phyloP scores from a whole-genome alignment of 2,113 vertebrate genomes.

The Copsychus sechellarum region DNA sequence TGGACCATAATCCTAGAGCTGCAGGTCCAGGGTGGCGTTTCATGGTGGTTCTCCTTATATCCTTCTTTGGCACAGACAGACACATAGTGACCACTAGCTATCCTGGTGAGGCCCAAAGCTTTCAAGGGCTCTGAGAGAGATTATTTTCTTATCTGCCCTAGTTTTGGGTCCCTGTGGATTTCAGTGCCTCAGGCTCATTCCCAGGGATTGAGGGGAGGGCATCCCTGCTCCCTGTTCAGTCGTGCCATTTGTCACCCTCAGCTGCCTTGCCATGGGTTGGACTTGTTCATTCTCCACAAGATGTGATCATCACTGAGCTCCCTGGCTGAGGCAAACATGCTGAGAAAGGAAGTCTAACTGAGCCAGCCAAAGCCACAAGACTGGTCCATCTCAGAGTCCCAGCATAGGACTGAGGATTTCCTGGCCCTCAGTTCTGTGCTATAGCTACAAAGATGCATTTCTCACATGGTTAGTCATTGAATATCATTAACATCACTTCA shows the following conservation, averaged over 20 bases:
- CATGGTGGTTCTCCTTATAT: not conserved
- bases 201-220: not conserved
- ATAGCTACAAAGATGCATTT: not conserved
- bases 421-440: not conserved
- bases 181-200: not conserved
- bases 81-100: not conserved
- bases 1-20: not conserved
- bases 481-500: not conserved
- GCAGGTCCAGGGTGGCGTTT: not conserved
- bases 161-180: not conserved
- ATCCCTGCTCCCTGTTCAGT: not conserved
- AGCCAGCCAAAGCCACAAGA: not conserved
- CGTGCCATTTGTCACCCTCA: not conserved
- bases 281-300: not conserved
- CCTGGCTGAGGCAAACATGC: rapidly evolving
- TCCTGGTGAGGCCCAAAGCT: not conserved
- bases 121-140: not conserved
- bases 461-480: not conserved
- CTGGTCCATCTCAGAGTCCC: not conserved
- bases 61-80: not conserved
- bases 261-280: not conserved
- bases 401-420: not conserved
- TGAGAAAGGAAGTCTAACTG: not conserved
- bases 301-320: not conserved
- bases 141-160: rapidly evolving